Conservation (phyloP, 2,888 invertebrate genomes). For the Microdon myrmicae region DNA sequence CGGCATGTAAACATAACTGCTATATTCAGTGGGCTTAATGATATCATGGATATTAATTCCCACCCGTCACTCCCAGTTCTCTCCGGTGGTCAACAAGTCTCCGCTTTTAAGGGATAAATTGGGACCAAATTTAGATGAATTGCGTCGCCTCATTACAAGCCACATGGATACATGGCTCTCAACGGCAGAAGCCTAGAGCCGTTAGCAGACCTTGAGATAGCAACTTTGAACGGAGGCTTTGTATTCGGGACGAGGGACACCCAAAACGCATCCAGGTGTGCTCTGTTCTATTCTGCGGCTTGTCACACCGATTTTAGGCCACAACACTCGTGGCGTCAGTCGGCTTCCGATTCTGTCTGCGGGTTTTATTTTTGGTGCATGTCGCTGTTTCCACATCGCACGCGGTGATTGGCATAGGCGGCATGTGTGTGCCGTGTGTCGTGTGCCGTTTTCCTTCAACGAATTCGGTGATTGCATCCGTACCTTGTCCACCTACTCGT, state of each 20-base stretch:
- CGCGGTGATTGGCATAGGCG: slow-evolving; percentile 24
- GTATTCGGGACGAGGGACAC: too few relatives aligned
- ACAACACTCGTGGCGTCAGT: slow-evolving; percentile 29
- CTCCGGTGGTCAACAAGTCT: too few relatives aligned
- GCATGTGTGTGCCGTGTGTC: neutral
- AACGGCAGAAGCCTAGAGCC: too few relatives aligned
- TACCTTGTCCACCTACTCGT: slow-evolving; percentile 20
- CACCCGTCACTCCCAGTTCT: slow-evolving; percentile 1
- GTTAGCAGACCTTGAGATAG: too few relatives aligned
- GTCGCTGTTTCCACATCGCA: slow-evolving; percentile 20
- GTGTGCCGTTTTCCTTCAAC: neutral
- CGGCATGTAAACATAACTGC: slow-evolving; percentile 13
- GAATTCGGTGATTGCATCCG: slow-evolving; percentile 2
- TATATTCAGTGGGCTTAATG: slow-evolving; percentile 1
- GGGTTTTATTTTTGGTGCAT: slow-evolving; percentile 4
- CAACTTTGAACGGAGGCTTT: too few relatives aligned
- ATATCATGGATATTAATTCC: slow-evolving; percentile 11
- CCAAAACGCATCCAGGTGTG: slow-evolving; percentile 32
- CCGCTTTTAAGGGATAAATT: too few relatives aligned
- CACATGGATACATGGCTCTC: too few relatives aligned
- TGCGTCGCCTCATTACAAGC: too few relatives aligned
- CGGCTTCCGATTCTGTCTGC: slow-evolving; percentile 3
- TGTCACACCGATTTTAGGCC: slow-evolving; percentile 40
- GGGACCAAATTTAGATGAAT: too few relatives aligned
- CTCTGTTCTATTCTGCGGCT: slow-evolving; percentile 38